Evolutionary conservation across 2,113 vertebrate species (phyloP).

Genomic region (Cacatua alba): DNA sequence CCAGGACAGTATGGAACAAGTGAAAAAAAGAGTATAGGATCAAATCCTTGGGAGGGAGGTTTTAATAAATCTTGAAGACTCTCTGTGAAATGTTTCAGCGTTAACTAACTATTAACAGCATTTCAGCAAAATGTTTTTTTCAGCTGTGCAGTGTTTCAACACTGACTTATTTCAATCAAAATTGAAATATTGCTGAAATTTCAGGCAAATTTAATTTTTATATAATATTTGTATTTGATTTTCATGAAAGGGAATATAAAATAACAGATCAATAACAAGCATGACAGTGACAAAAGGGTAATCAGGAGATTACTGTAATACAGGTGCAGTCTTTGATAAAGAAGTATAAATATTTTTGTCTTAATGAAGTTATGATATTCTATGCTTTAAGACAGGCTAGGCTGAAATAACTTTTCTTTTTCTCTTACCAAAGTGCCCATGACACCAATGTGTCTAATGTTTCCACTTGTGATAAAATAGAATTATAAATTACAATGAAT

Average conservation of each 20-base stretch:
- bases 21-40: neutral
- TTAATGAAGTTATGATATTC: neutral
- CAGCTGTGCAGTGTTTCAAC: neutral
- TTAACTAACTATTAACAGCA: neutral
- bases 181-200: neutral
- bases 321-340: neutral
- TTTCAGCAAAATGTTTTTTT: neutral
- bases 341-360: neutral
- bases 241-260: neutral
- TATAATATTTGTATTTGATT: neutral
- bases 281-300: neutral
- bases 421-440: neutral
- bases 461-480: neutral
- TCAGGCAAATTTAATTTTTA: neutral
- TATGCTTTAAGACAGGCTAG: neutral
- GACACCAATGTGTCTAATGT: neutral
- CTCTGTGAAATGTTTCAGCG: neutral
- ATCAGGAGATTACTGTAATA: neutral
- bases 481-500: neutral
- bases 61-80: neutral
- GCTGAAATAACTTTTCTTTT: neutral
- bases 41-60: neutral
- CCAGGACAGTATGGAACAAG: neutral
- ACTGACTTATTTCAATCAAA: neutral
- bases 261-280: neutral